Evolutionary conservation across 2,888 invertebrate species (phyloP).

Genomic region (Augochlorella aurata): DNA sequence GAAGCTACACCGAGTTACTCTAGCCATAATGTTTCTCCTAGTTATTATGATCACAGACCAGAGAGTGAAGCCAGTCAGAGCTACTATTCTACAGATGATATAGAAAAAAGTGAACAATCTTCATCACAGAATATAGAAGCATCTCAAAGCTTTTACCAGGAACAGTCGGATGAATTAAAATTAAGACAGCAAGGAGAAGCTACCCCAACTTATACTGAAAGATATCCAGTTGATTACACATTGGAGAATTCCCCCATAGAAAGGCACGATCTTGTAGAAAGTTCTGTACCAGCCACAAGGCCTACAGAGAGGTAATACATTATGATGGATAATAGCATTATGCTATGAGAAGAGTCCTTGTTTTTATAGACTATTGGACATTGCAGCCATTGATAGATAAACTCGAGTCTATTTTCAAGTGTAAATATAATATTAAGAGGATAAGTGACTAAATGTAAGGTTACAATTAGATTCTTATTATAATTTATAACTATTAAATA

Average conservation of each 20-base stretch:
- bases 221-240: constrained; percentile 77
- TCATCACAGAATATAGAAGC: constrained; percentile 76
- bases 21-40: constrained; percentile 74
- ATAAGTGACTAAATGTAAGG: constrained; percentile 73
- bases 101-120: constrained; percentile 72
- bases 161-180: constrained; percentile 70
- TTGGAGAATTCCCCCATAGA: constrained; percentile 78
- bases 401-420: constrained; percentile 71
- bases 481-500: constrained; percentile 76
- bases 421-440: constrained; percentile 75
- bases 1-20: constrained; percentile 76
- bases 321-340: constrained; percentile 45
- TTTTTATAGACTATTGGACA: constrained; percentile 58
- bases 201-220: constrained; percentile 77
- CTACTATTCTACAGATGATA: constrained; percentile 75
- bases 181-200: constrained; percentile 76
- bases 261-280: constrained; percentile 80
- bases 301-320: constrained; percentile 79
- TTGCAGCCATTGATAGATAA: constrained; percentile 56
- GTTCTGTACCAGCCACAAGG: constrained; percentile 77
- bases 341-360: constrained; percentile 44
- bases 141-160: constrained; percentile 79
- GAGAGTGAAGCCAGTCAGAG: constrained; percentile 79
- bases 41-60: constrained; percentile 75
- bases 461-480: constrained; percentile 74